These are phyloP conservation scores for Ormyrus labotus DNA, from an alignment of 2,888 invertebrate genomes.

Conservation along the genomic window DNA sequence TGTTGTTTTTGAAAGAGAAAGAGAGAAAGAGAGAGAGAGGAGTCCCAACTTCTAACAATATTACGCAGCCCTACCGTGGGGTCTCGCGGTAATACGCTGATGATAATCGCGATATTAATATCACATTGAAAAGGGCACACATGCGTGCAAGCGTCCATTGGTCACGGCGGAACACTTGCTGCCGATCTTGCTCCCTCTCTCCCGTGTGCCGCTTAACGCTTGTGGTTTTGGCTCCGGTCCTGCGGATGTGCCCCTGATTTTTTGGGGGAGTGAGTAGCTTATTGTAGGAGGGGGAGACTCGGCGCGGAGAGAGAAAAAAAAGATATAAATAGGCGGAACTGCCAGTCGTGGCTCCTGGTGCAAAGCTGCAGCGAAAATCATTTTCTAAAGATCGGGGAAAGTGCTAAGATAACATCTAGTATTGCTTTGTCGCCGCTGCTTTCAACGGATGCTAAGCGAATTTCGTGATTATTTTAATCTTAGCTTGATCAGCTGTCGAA, in stretches of 20 bases:
- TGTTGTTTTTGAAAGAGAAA: slow-evolving; percentile 21
- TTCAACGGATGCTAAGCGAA: too few relatives aligned
- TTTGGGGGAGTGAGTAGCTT: slow-evolving; percentile 58
- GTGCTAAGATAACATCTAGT: neutral
- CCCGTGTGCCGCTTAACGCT: slow-evolving; percentile 7
- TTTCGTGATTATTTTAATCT: too few relatives aligned
- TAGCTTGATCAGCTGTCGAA: too few relatives aligned
- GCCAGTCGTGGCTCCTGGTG: slow-evolving; percentile 1
- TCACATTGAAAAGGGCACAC: slow-evolving; percentile 76
- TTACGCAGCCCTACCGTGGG: slow-evolving; percentile 59
- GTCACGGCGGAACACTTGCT: slow-evolving; percentile 75
- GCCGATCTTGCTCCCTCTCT: slow-evolving; percentile 33
- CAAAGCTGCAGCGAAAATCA: neutral
- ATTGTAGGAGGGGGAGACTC: neutral
- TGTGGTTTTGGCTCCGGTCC: slow-evolving; percentile 27
- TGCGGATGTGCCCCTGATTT: slow-evolving; percentile 72
- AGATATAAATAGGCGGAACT: slow-evolving; percentile 35
- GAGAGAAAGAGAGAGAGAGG: neutral
- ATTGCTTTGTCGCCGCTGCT: neutral
- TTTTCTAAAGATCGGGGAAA: neutral
- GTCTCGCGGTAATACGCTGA: slow-evolving; percentile 73
- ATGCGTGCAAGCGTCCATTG: slow-evolving; percentile 75
- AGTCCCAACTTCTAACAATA: slow-evolving; percentile 57
- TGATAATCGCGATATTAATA: slow-evolving; percentile 76
- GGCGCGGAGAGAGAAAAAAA: neutral